phyloP scores from a whole-genome alignment of 2,888 invertebrate genomes.

The Seira sanloemensis region DNA sequence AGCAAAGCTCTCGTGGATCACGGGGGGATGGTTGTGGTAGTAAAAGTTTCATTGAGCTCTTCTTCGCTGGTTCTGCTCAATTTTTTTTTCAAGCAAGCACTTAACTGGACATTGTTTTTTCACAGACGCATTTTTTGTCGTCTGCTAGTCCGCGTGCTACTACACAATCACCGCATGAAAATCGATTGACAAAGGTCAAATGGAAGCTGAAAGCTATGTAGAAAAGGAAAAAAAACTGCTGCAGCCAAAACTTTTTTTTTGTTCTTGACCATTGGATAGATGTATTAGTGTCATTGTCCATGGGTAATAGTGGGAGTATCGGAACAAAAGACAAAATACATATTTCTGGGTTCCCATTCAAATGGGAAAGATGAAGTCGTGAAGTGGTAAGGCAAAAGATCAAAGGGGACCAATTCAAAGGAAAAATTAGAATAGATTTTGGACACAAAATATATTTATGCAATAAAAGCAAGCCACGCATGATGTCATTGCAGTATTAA shows the following conservation, averaged over 20 bases:
- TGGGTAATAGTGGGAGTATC: not conserved
- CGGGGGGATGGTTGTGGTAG: not conserved
- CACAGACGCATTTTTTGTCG: conserved; percentile 39
- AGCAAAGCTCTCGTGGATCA: no score
- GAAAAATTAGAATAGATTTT: not conserved
- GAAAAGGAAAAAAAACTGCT: not conserved
- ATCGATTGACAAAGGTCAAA: conserved; percentile 56
- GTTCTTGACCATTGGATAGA: conserved; percentile 14
- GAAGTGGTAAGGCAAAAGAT: not conserved
- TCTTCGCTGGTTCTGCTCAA: not conserved
- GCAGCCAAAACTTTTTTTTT: conserved; percentile 12
- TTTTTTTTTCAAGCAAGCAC: not conserved
- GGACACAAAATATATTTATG: not conserved
- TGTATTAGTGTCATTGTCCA: conserved; percentile 33
- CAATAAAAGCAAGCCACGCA: not conserved
- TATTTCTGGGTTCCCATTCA: not conserved
- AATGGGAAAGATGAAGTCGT: not conserved
- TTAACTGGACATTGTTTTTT: conserved; percentile 23
- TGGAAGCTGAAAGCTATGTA: conserved; percentile 36
- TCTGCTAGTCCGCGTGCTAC: not conserved
- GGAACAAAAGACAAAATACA: not conserved
- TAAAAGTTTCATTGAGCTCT: not conserved
- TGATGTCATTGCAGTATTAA: not conserved
- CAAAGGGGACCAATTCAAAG: not conserved
- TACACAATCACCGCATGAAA: conserved; percentile 22